Evolutionary conservation across 2,888 invertebrate genomes (phyloP).

Genomic region (Acleris holmiana): DNA sequence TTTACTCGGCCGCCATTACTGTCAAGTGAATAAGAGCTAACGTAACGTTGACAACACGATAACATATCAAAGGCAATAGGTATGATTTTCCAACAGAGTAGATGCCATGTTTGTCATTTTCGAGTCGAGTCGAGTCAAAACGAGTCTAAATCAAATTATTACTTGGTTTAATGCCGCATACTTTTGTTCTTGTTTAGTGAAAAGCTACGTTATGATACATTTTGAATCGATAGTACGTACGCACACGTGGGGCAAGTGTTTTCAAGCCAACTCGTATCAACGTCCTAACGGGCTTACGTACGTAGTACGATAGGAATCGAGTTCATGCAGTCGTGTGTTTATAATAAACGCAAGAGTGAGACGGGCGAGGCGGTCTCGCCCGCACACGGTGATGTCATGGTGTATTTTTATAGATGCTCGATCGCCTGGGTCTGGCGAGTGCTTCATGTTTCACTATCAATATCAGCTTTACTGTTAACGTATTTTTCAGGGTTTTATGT

Average conservation of each 20-base stretch:
- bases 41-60: too few relatives aligned
- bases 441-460: constrained; percentile 69
- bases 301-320: constrained; percentile 65
- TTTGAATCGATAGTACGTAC: constrained; percentile 8
- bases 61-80: too few relatives aligned
- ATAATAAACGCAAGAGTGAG: constrained; percentile 58
- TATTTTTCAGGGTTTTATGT: constrained; percentile 21
- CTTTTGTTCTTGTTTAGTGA: too few relatives aligned
- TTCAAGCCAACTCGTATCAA: constrained; percentile 47
- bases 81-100: too few relatives aligned
- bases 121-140: too few relatives aligned
- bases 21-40: too few relatives aligned
- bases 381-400: constrained; percentile 82
- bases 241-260: constrained; percentile 35
- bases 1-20: too few relatives aligned
- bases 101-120: too few relatives aligned
- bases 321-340: constrained; percentile 75
- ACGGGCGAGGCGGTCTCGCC: constrained; percentile 61
- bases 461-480: constrained; percentile 50
- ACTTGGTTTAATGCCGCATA: too few relatives aligned
- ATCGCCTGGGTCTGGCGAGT: constrained; percentile 68
- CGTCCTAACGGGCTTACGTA: constrained; percentile 45
- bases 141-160: too few relatives aligned
- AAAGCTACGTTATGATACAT: background rate
- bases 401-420: constrained; percentile 77